Evolutionary conservation across 1,140 invertebrate species (phyloP).

Genomic region (Neodiprion pinetum): DNA sequence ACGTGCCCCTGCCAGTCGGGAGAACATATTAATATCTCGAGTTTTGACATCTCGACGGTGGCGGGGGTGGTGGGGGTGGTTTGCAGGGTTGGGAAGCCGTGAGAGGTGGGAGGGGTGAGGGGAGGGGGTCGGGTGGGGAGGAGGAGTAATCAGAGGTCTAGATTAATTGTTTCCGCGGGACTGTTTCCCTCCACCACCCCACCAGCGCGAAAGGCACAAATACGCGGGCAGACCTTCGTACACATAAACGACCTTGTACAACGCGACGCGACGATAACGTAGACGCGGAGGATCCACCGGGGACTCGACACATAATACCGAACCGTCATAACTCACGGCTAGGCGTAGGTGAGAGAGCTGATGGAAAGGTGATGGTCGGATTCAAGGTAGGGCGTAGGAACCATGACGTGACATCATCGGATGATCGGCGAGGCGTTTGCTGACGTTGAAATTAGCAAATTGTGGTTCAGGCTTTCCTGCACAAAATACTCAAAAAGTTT

Average conservation of each 20-base stretch:
- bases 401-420: too few species aligned
- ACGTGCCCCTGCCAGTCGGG: constrained; percentile 39
- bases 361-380: too few species aligned
- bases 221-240: constrained; percentile 19
- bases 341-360: too few species aligned
- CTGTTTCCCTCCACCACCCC: constrained; percentile 41
- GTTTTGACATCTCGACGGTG: constrained; percentile 55
- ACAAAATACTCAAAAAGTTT: too few species aligned
- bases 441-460: too few species aligned
- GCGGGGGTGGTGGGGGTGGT: constrained; percentile 12
- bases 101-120: constrained; percentile 19
- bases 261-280: too few species aligned
- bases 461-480: too few species aligned
- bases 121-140: constrained; percentile 29
- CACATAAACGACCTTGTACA: constrained; percentile 11
- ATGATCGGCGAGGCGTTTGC: too few species aligned
- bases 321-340: constrained; percentile 43
- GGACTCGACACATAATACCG: constrained; percentile 43
- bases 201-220: constrained; percentile 13
- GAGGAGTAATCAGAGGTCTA: constrained; percentile 57
- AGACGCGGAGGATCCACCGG: constrained; percentile 34
- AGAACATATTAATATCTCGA: constrained; percentile 62
- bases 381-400: too few species aligned
- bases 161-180: constrained; percentile 62
- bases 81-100: constrained; percentile 29